Evolutionary conservation across 2,888 invertebrate species (phyloP), one percentile per base, ranked within the genome.

Genomic region (Tetragonisca angustula): DNA sequence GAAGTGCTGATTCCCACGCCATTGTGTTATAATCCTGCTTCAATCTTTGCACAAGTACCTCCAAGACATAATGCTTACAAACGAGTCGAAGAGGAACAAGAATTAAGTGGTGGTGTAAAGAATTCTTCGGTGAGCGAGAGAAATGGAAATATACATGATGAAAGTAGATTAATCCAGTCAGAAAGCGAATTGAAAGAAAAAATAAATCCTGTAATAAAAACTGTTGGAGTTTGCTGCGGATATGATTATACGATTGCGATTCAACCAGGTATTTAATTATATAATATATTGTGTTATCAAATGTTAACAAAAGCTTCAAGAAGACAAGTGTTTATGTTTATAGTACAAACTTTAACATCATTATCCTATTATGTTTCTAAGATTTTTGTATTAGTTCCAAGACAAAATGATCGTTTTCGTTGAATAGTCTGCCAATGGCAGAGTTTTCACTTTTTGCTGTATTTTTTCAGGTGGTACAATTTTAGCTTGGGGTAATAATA

Each of bases 241-340:
- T 96, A 97, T 24, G 97, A 98, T 94, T 97, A 96, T 91, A 97
- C 97, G 0, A 95, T 98, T 82, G 97, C 96, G 50, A 95, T 98
- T 74, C 94, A 94, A 79, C 93, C 94, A 87, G 94, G 94, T 94
- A 69, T 65, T 11, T 59, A 49, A 19, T 32, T 50, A 9, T 13
- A 15, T 13, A 21, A 32, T 43, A 50, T n/a, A 17, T 36, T 36
- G 15, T 24, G 13, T 24, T 27, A 21, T 43, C 2, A 49, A 27
- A 49, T 49, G 17, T 59, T 56, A n/a, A 17, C 11, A 36, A 43
- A 21, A 27, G 32, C 49, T 61, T 62, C 2, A 43, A 32, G 54
- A 32, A 52, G 15, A 95, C 54, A 52, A 54, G 32, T 50, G n/a
- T 76, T 59, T 43, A 32, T 49, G 5, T 61, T 19, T 59, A 59